Percentiles rank a stretch among this genome's conserved stretches.
phyloP scores from a whole-genome alignment of 2,797 vertebrate genomes.

The Morelia viridis region DNA sequence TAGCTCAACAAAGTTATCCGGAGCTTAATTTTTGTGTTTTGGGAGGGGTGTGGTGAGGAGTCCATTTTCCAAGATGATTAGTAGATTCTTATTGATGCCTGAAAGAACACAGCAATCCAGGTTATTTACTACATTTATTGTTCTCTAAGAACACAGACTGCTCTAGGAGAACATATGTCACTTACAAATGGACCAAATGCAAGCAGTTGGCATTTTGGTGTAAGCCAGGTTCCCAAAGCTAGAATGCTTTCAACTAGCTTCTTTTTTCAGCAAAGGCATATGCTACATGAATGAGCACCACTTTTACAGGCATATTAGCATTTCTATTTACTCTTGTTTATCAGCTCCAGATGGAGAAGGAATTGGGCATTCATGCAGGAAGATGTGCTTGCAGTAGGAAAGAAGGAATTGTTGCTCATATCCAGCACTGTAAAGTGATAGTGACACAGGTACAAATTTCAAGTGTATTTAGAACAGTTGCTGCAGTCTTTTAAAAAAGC shows the following conservation, averaged over 20 bases:
- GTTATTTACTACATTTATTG: conserved; percentile 34
- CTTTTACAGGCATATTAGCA: background rate
- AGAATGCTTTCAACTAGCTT: conserved; percentile 19
- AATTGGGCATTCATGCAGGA: background rate
- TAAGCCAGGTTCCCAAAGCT: background rate
- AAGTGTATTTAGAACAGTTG: background rate
- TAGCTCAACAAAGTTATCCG: background rate
- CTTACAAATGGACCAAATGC: background rate
- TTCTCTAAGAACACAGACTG: background rate
- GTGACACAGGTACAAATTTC: conserved; percentile 3
- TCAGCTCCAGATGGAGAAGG: conserved; percentile 1
- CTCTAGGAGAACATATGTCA: conserved; percentile 26
- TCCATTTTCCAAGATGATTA: background rate
- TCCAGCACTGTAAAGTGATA: background rate
- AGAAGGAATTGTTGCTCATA: background rate
- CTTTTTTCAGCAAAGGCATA: conserved; percentile 2
- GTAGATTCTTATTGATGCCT: background rate
- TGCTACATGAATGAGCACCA: background rate
- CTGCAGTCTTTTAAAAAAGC: background rate
- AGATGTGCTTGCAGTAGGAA: background rate
- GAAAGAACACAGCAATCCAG: background rate
- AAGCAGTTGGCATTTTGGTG: background rate
- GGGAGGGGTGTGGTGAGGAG: accelerated
- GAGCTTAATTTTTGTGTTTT: background rate
- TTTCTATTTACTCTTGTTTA: conserved; percentile 16